These are phyloP conservation scores for Eulithis prunata DNA, from an alignment of 2,888 invertebrate species.

Conservation along the genomic window DNA sequence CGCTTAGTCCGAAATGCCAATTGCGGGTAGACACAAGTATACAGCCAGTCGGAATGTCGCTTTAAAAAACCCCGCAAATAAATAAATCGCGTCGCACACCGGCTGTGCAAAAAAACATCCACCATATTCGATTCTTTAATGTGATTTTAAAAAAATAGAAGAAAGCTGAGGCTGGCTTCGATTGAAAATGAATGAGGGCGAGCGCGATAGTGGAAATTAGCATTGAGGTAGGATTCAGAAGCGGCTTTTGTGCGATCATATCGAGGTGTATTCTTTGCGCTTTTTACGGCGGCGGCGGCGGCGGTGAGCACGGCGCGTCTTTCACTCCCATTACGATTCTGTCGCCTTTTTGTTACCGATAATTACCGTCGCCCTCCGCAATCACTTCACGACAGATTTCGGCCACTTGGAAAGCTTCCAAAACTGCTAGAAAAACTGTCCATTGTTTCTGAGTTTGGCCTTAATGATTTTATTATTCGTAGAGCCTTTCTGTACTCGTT, in stretches of 20 bases:
- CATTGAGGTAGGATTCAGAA: constrained; percentile 83
- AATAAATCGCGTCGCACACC: constrained; percentile 83
- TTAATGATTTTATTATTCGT: constrained; percentile 29
- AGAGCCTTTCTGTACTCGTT: constrained; percentile 16
- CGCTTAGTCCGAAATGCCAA: constrained; percentile 83
- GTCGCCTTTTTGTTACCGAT: constrained; percentile 78
- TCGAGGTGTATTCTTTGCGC: constrained; percentile 84
- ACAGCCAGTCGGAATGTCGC: constrained; percentile 83
- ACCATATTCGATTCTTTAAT: constrained; percentile 84
- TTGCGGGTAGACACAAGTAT: constrained; percentile 84
- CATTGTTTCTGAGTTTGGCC: constrained; percentile 29
- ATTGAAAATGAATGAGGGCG: constrained; percentile 85
- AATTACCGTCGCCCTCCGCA: constrained; percentile 70
- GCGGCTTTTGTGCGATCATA: constrained; percentile 85
- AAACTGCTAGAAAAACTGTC: constrained; percentile 33
- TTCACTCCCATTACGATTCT: constrained; percentile 76
- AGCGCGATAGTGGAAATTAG: constrained; percentile 85
- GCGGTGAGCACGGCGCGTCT: constrained; percentile 67
- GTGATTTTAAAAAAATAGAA: constrained; percentile 83
- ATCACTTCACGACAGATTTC: constrained; percentile 48
- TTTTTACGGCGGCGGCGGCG: constrained; percentile 73
- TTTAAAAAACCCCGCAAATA: constrained; percentile 83
- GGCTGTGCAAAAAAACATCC: constrained; percentile 76
- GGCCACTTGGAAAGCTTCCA: constrained; percentile 44
- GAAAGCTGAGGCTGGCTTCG: constrained; percentile 77